These are phyloP conservation scores for Liolophura sinensis DNA, from an alignment of 1,140 invertebrate species.

Conservation along the genomic window DNA sequence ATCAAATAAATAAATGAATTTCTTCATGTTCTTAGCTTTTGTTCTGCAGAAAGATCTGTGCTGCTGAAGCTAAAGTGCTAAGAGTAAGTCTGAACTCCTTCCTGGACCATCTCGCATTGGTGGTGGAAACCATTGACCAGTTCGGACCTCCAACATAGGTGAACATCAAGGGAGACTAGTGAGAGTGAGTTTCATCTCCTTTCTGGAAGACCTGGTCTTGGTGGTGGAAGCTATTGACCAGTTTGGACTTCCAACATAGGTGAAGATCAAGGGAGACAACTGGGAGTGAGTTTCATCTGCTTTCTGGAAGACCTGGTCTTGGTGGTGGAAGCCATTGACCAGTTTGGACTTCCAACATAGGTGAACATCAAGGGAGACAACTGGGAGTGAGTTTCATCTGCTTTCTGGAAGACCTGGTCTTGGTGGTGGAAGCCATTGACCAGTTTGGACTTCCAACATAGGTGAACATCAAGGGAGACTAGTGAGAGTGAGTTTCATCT, in stretches of 20 bases:
- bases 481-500: slow-evolving; percentile 68
- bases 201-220: slow-evolving; percentile 73
- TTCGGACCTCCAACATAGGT: slow-evolving; percentile 61
- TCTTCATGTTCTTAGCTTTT: slow-evolving; percentile 46
- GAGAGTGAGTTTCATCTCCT: slow-evolving; percentile 71
- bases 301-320: slow-evolving; percentile 75
- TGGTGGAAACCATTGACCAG: slow-evolving; percentile 70
- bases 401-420: slow-evolving; percentile 73
- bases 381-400: slow-evolving; percentile 70
- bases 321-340: slow-evolving; percentile 70
- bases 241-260: slow-evolving; percentile 61
- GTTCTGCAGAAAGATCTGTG: slow-evolving; percentile 60
- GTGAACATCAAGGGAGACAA: too few relatives aligned
- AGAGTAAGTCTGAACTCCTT: slow-evolving; percentile 74
- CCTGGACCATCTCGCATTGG: slow-evolving; percentile 72
- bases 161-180: slow-evolving; percentile 48
- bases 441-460: slow-evolving; percentile 62
- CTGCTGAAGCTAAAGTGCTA: slow-evolving; percentile 67
- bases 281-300: slow-evolving; percentile 69
- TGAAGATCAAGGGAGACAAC: too few relatives aligned
- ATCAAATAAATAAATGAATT: slow-evolving; percentile 10
- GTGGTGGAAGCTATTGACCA: slow-evolving; percentile 71
- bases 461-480: too few relatives aligned
- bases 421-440: slow-evolving; percentile 72
- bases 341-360: slow-evolving; percentile 62